Evolutionary conservation across 1,140 invertebrate genomes (phyloP), one percentile per base, ranked within the genome.

Genomic region (Drosophila santomea): DNA sequence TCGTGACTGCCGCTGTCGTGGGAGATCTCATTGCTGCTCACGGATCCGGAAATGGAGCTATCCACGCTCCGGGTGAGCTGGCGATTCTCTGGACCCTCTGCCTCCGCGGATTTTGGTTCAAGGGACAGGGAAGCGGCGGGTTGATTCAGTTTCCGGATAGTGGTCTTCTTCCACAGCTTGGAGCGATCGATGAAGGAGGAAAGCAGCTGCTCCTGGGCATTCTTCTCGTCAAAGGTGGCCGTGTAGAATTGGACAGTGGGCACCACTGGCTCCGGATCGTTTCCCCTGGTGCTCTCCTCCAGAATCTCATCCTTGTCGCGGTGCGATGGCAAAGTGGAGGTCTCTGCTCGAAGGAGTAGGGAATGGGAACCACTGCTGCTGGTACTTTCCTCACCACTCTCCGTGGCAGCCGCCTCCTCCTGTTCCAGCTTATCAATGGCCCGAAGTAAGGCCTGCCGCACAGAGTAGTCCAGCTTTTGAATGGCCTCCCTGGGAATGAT

Each of bases 371-470:
- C 60, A 38, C 60, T 28, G 52, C 44, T 81, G 32, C 54, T 71
- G 1, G 50, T 6, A 39, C 14, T 58, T 12, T 58, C 60, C 25
- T 77, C 57, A 1, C 43, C 44, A 6, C 75, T 54, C n/a, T 92
- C 91, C 4, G 83, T 86, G 1, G 91, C 90, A 7, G 91, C 81
- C 41, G 84, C 85, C 60, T 92, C 93, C 74, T 93, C 93, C 54
- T 94, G 93, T 93, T 96, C 95, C 36, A 96, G 90, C 69, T 96
- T 95, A 45, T 94, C 95, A 0, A 96, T 92, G 2, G 95, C 95
- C 88, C 95, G 95, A 10, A 96, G 89, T n/a, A 96, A 91, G 2
- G 95, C 95, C 91, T 95, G 95, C 5, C 95, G 93, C 48, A 96
- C 93, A 44, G 94, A 95, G 39, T 95, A 95, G 91, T 96, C 95